phyloP scores from a whole-genome alignment of 1,140 invertebrate species.

The Drosophila oshimai region DNA sequence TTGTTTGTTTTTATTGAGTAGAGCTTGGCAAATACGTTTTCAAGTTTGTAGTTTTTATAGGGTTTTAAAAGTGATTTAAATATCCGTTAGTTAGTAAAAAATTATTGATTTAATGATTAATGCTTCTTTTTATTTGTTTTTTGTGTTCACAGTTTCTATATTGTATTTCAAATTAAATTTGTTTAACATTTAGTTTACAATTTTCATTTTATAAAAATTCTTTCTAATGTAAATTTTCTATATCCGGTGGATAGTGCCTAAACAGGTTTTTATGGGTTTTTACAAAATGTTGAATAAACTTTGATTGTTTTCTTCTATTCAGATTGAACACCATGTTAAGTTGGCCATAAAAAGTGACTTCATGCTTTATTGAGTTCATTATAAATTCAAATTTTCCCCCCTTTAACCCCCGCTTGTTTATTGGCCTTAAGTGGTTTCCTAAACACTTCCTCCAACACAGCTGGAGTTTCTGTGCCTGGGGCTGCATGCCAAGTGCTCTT shows the following conservation, averaged over 20 bases:
- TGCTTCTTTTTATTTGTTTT: not conserved
- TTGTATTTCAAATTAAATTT: no score
- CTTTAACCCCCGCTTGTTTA: not conserved
- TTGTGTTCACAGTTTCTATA: not conserved
- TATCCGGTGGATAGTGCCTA: not conserved
- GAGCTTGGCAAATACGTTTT: not conserved
- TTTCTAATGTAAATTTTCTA: not conserved
- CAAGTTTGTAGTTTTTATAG: not conserved
- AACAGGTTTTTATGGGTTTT: not conserved
- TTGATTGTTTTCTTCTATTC: not conserved
- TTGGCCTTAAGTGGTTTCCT: constrained; percentile 31
- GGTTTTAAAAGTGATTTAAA: not conserved
- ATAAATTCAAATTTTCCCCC: constrained; percentile 25
- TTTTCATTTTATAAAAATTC: not conserved
- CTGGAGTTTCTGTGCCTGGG: constrained; percentile 24
- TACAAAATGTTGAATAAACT: not conserved
- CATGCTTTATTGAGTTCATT: constrained; percentile 27
- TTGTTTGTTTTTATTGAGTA: not conserved
- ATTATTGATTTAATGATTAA: not conserved
- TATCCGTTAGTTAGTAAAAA: not conserved
- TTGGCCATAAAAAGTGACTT: constrained; percentile 24
- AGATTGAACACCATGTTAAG: constrained; percentile 16
- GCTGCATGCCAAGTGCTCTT: constrained; percentile 39
- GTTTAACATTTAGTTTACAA: no score
- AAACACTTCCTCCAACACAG: constrained; percentile 53